These are phyloP conservation scores for Tapera naevia DNA, from an alignment of 2,797 vertebrate species.

Conservation along the genomic window DNA sequence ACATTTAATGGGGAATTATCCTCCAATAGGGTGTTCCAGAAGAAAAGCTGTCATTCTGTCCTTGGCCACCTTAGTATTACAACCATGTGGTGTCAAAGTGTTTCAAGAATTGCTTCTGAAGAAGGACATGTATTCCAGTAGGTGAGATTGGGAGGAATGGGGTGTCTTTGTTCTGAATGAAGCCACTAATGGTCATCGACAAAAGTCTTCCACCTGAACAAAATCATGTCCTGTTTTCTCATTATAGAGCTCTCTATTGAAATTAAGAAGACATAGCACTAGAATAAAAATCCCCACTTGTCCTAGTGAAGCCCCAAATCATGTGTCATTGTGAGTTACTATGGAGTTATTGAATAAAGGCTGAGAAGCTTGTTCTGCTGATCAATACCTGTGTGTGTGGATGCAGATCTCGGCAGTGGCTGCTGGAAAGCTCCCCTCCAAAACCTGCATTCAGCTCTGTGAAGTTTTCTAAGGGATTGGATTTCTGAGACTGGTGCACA, in stretches of 20 bases:
- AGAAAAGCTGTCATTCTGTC: not conserved
- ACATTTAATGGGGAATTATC: not conserved
- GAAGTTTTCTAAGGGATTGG: not conserved
- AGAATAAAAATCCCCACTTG: not conserved
- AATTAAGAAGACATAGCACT: not conserved
- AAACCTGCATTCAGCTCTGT: not conserved
- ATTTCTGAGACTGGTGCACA: not conserved
- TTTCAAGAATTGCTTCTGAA: not conserved
- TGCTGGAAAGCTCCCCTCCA: not conserved
- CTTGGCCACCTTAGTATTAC: not conserved
- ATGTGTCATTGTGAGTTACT: not conserved
- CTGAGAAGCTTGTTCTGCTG: slow-evolving; percentile 24
- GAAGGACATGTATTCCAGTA: not conserved
- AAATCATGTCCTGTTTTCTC: not conserved
- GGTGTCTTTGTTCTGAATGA: not conserved
- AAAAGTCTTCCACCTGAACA: not conserved
- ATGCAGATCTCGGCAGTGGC: not conserved
- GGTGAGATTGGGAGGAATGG: not conserved
- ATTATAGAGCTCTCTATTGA: not conserved
- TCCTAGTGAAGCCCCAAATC: not conserved
- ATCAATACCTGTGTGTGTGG: not conserved
- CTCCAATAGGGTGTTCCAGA: not conserved
- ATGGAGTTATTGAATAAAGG: slow-evolving; percentile 34
- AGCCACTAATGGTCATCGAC: not conserved
- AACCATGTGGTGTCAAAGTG: not conserved